Evolutionary conservation across 1,140 invertebrate genomes (phyloP).

Genomic region (Drosophila carrolli): DNA sequence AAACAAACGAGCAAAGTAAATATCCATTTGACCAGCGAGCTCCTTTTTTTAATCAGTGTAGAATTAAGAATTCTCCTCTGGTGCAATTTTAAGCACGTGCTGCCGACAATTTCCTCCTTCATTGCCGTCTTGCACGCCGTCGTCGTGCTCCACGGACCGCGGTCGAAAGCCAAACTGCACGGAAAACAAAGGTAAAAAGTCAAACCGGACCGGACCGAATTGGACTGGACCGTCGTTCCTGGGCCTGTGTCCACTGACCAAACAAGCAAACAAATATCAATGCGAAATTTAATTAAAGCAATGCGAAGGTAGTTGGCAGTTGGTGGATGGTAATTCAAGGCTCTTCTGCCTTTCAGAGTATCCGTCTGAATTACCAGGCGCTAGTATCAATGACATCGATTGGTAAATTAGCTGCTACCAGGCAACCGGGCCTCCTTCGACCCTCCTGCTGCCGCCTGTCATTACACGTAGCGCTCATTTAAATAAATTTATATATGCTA

Average conservation of each 20-base stretch:
- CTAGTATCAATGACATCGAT: conserved; percentile 64
- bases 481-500: conserved; percentile 66
- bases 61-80: conserved; percentile 38
- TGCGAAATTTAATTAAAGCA: conserved; percentile 73
- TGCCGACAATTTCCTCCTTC: conserved; percentile 11
- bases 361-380: conserved; percentile 13
- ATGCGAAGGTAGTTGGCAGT: conserved; percentile 9
- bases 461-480: conserved; percentile 75
- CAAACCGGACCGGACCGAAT: too few relatives aligned
- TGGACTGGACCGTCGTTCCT: too few relatives aligned
- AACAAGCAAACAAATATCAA: conserved; percentile 73
- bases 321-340: conserved; percentile 21
- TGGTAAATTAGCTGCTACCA: conserved; percentile 66
- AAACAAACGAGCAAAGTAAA: neutral
- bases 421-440: neutral
- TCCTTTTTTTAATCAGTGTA: conserved; percentile 1
- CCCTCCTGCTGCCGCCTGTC: conserved; percentile 18
- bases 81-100: conserved; percentile 77
- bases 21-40: neutral
- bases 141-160: conserved; percentile 61
- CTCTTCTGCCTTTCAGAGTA: neutral
- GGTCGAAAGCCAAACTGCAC: conserved; percentile 44
- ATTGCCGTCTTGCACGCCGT: conserved; percentile 26
- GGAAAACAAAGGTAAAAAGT: conserved; percentile 5
- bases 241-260: conserved; percentile 1